phyloP scores from a whole-genome alignment of 2,113 vertebrate species.

The Myrmecophaga tridactyla region DNA sequence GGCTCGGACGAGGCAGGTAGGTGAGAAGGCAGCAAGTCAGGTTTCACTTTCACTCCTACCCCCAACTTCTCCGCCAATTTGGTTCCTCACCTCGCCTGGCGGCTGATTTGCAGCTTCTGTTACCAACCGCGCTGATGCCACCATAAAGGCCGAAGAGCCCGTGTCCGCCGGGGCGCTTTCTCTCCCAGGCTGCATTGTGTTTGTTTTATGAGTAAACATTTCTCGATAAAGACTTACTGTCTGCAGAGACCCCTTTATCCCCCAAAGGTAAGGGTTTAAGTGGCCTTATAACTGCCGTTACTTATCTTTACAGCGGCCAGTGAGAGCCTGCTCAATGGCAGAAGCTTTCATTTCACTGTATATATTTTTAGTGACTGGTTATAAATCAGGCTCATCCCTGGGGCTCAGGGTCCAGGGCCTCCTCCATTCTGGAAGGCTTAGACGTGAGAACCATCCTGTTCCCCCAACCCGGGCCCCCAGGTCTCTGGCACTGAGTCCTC shows the following conservation, averaged over 20 bases:
- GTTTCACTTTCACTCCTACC: not conserved
- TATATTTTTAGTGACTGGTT: conserved; percentile 83
- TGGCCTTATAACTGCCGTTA: conserved; percentile 82
- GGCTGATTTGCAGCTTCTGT: conserved; percentile 72
- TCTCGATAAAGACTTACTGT: conserved; percentile 84
- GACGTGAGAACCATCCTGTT: not conserved
- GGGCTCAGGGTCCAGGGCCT: conserved; percentile 66
- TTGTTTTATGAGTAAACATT: conserved; percentile 85
- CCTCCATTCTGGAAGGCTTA: not conserved
- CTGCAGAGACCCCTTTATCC: conserved; percentile 82
- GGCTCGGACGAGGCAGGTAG: fast-evolving
- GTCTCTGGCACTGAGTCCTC: not conserved
- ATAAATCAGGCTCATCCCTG: conserved; percentile 80
- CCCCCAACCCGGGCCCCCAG: no score
- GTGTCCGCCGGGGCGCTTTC: conserved; percentile 74
- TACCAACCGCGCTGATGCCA: conserved; percentile 52
- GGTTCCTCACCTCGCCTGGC: conserved; percentile 42
- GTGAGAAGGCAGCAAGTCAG: not conserved
- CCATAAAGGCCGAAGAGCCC: conserved; percentile 74
- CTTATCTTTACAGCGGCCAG: conserved; percentile 84
- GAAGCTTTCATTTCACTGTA: conserved; percentile 76
- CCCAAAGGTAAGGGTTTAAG: conserved; percentile 86
- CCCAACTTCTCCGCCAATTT: not conserved
- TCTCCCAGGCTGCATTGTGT: conserved; percentile 70
- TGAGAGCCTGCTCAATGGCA: conserved; percentile 66